Evolutionary conservation across 2,113 vertebrate species (phyloP), one percentile per base, ranked within the genome.

Genomic region (Zeus faber): DNA sequence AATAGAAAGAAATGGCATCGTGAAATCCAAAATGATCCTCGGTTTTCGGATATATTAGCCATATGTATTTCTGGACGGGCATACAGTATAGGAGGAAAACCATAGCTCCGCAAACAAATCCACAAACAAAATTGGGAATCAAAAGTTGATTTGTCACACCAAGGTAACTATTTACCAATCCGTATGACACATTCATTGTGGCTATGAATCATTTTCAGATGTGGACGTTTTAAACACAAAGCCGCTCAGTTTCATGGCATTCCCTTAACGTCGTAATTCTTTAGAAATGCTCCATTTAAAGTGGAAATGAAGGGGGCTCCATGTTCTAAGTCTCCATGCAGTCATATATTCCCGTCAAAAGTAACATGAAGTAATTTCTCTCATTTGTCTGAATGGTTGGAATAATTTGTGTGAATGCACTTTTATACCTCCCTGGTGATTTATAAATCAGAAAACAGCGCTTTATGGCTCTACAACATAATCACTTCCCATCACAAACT

Each of bases 321-420:
- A n/a, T 58, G 55, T 71, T 74, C 50, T 49, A 79, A 49, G 54
- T 62, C 53, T 58, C 50, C 56, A 61, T 73, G 62, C 23, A 70
- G 39, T 73, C 70, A 67, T 76, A 76, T 83, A 71, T 79, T 74
- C 58, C 69, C 58, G 60, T 84, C 79, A 80, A 54, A 67, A 58
- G 74, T 74, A 81, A 80, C 77, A 57, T 76, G 54, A 52, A 81
- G 60, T 71, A 76, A 69, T 83, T 35, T 82, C 81, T 70, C 76
- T 80, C 77, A 74, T 80, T 84, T 86, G 67, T 85, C 58, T 84
- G 59, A 76, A 70, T 82, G 82, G 82, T 73, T 76, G 20, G 63
- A 71, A 76, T 81, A 67, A 83, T 84, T 84, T 87, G 78, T 71
- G 74, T 64, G 77, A 86, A 82, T 79, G 76, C 63, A 63, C 69